A percentile compares a stretch with the other conserved stretches of the same genome.
These are phyloP conservation scores for Meloe dianella DNA, from an alignment of 2,888 invertebrate species.

Conservation along the genomic window DNA sequence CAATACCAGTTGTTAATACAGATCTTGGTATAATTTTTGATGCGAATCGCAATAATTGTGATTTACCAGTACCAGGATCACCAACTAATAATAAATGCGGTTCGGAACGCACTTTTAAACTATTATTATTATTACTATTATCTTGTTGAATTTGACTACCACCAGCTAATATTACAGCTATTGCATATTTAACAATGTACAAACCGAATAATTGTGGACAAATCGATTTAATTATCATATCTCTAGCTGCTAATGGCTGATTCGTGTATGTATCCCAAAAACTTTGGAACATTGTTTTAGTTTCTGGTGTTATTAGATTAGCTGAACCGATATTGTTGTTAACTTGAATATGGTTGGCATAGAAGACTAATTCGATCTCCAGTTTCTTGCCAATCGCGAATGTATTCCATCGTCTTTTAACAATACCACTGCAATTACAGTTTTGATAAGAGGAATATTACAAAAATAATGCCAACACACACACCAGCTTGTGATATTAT, in stretches of 20 bases:
- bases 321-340: constrained; percentile 62
- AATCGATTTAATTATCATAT: constrained; percentile 78
- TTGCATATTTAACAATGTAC: constrained; percentile 84
- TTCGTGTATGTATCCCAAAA: constrained; percentile 74
- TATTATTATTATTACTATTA: constrained; percentile 47
- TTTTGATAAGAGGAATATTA: not conserved
- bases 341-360: constrained; percentile 75
- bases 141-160: constrained; percentile 62
- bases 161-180: constrained; percentile 71
- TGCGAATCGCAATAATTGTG: constrained; percentile 79
- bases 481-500: constrained; percentile 84
- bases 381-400: constrained; percentile 65
- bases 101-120: constrained; percentile 69
- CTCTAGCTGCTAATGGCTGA: constrained; percentile 74
- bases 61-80: constrained; percentile 90
- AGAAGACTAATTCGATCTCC: constrained; percentile 74
- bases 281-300: constrained; percentile 70
- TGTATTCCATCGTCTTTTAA: constrained; percentile 76
- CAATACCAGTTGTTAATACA: constrained; percentile 85
- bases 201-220: constrained; percentile 89
- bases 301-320: constrained; percentile 67
- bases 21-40: constrained; percentile 72
- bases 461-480: constrained; percentile 26
- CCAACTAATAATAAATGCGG: constrained; percentile 86
- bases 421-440: constrained; percentile 70